A percentile compares a stretch with the other conserved stretches of the same genome.
Evolutionary conservation across 2,888 invertebrate genomes (phyloP).

Genomic region (Megastigmus dorsalis): DNA sequence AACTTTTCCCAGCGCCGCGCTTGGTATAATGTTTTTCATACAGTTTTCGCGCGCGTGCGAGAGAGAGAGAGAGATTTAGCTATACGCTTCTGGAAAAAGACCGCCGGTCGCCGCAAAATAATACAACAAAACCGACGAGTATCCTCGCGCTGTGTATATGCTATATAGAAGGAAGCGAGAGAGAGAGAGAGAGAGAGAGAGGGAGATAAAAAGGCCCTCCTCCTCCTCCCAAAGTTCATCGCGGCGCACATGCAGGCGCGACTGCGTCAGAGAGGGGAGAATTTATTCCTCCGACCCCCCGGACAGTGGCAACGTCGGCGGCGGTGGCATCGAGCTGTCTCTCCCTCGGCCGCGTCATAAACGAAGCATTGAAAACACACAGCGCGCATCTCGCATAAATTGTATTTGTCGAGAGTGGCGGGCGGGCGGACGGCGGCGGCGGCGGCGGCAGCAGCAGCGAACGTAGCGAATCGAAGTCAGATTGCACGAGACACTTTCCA

Average conservation of each 20-base stretch:
- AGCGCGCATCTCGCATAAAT: constrained; percentile 49
- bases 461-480: constrained; percentile 52
- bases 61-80: neutral
- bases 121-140: constrained; percentile 6
- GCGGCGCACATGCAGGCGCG: neutral
- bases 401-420: constrained; percentile 44
- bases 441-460: neutral
- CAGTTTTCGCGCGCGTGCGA: constrained; percentile 10
- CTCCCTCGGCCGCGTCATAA: constrained; percentile 40
- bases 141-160: neutral
- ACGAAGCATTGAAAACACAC: constrained; percentile 51
- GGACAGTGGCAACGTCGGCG: neutral
- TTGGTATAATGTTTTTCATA: constrained; percentile 30
- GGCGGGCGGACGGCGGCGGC: neutral
- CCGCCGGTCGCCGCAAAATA: neutral
- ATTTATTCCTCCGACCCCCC: constrained; percentile 34
- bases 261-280: constrained; percentile 11
- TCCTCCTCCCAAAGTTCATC: constrained; percentile 31
- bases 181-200: too few species aligned
- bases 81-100: neutral
- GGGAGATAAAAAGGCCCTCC: constrained; percentile 27
- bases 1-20: constrained; percentile 19
- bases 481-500: constrained; percentile 52
- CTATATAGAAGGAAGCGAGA: too few species aligned
- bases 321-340: neutral